Base-by-base conservation (phyloP, 2,888 invertebrate species). In the Byasa hedistus region DNA sequence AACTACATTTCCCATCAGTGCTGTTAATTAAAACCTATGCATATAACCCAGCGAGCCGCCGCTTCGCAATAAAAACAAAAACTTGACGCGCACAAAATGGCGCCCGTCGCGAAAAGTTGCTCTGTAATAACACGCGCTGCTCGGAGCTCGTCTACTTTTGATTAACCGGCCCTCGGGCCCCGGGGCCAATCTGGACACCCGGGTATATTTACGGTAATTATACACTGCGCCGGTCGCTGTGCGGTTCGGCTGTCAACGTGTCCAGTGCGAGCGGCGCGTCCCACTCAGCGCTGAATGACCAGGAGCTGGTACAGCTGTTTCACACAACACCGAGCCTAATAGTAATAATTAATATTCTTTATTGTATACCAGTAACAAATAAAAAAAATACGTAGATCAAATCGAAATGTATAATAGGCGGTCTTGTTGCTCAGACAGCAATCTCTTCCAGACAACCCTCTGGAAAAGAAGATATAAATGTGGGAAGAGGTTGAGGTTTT, bases 241-340 rank as follows among this genome's bases (percentile, higher is more conserved):
- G 48, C 61, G 71, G 75, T 74, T 77, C 75, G 75, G 69, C 71
- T 75, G 79, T 79, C 80, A 79, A 73, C 75, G 68, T 78, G 57
- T 61, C 61, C 27, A 57, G 61, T 27, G 61, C 61, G 32, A 17
- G 55, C 52, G 57, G 61, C 21, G 58, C 39, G 24, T n/a, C n/a
- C n/a, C n/a, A n/a, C n/a, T n/a, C n/a, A n/a, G 21, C 65, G 69
- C 74, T 68, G 66, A 66, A 69, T 72, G 74, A 75, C 75, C 74
- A 75, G 77, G 71, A 79, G 80, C 82, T 80, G 85, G 82, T 86
- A 85, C 81, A 77, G 77, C 68, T 71, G 75, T 71, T 32, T 32
- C 32, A 32, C 32, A 32, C 32, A 7, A 10, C 32, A 8, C 32
- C 7, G 32, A 32, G 32, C 32, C 32, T n/a, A n/a, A n/a, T n/a